A percentile compares a stretch with the other conserved stretches of the same genome.
Conservation (phyloP, 2,888 invertebrate species). For the Dryococelus australis region DNA sequence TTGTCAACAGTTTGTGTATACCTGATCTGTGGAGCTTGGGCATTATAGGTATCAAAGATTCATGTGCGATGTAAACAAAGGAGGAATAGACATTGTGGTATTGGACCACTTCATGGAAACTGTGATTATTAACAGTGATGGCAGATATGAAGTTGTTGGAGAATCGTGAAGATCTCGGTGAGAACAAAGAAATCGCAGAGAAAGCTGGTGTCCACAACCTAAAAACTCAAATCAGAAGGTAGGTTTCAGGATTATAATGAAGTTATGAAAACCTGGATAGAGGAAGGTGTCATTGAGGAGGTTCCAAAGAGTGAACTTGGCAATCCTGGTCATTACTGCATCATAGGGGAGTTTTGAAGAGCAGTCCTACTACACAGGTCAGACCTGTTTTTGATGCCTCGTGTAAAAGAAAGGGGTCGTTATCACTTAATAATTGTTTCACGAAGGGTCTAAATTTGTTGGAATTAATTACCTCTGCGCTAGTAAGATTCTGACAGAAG, state of each 20-base stretch:
- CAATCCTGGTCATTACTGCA: conserved; percentile 42
- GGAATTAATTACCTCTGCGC: not conserved
- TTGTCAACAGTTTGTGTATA: not conserved
- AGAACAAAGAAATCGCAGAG: conserved; percentile 11
- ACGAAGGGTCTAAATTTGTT: conserved; percentile 45
- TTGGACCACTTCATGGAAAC: conserved; percentile 12
- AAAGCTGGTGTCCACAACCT: not conserved
- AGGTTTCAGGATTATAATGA: not conserved
- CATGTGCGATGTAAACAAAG: not conserved
- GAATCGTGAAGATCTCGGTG: not conserved
- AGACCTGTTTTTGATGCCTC: conserved; percentile 48
- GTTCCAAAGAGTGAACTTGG: not conserved
- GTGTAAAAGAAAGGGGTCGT: conserved; percentile 34
- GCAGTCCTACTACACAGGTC: conserved; percentile 39
- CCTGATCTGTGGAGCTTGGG: not conserved
- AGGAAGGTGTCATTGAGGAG: conserved; percentile 25
- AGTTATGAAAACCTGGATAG: not conserved
- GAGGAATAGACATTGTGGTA: not conserved
- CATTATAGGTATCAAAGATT: not conserved
- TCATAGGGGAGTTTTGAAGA: conserved; percentile 49
- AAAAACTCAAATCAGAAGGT: not conserved
- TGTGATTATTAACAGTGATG: not conserved
- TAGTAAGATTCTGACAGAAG: not conserved
- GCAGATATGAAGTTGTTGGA: not conserved
- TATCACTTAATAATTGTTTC: conserved; percentile 48